Base-by-base conservation (phyloP, 2,113 vertebrate genomes). In the Geothlypis trichas region DNA sequence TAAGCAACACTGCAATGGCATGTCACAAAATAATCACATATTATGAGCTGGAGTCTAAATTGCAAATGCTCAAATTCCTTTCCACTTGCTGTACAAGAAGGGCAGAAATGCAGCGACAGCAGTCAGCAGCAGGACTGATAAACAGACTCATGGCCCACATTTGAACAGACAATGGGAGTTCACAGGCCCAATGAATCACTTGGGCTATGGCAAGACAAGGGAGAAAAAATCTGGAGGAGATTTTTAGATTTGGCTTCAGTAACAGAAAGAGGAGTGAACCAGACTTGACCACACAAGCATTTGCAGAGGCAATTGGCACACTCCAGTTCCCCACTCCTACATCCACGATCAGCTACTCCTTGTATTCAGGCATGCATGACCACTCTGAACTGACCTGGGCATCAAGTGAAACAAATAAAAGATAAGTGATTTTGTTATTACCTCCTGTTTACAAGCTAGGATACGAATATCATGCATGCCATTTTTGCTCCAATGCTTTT, bases 21-120 rank as follows among this genome's bases (percentile, higher is more conserved):
- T 20, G 33, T 55, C 87, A 83, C 81, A 89, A 79, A 94, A 85
- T n/a, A 88, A 76, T 47, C 8, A 5, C 26, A 7, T 54, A 49
- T 62, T 72, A 87, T 79, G 55, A 91, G 47, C 77, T 44, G 39
- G 15, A 74, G 66, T 41, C 84, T 61, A 95, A 73, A 94, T 4
- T 75, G 62, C 47, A 76, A 87, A 63, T 67, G 42, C 35, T 74
- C n/a, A 67, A 67, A 87, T 78, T 87, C 61, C 73, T 71, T 96
- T 89, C 80, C 74, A 75, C 57, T 81, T 62, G 74, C 62, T 91
- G 62, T 78, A 76, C 51, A 82, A 89, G 47, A 87, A 84, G 1
- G 23, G 44, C 77, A 95, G 91, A 95, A 94, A 91, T 35, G 80
- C 69, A 89, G 61, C 4, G n/a, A 67, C 52, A 93, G 52, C 89